Conservation (phyloP, 2,797 vertebrate genomes). For the Pangasius larnaudii region DNA sequence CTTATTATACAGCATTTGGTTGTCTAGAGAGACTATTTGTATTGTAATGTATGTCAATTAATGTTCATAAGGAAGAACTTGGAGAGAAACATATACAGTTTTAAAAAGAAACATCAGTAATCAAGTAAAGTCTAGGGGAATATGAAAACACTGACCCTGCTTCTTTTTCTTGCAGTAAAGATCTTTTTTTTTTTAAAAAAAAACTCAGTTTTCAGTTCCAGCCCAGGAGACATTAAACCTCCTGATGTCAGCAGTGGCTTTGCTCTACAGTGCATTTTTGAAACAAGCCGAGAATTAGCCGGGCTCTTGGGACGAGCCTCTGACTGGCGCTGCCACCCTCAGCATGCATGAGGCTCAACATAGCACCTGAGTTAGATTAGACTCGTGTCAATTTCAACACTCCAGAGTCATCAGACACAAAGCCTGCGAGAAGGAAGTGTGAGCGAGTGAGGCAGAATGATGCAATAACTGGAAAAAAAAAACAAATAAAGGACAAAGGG, state of each 20-base stretch:
- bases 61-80: background rate
- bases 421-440: constrained; percentile 50
- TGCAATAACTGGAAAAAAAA: constrained; percentile 39
- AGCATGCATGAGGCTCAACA: constrained; percentile 56
- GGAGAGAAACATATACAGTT: background rate
- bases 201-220: background rate
- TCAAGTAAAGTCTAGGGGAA: constrained; percentile 7
- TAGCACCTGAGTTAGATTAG: constrained; percentile 67
- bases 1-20: background rate
- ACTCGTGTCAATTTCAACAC: constrained; percentile 68
- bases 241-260: constrained; percentile 25
- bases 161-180: constrained; percentile 15
- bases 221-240: background rate
- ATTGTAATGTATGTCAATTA: background rate
- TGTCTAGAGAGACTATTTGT: background rate
- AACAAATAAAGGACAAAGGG: background rate
- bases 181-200: background rate
- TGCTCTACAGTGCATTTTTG: constrained; percentile 27
- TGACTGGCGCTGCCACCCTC: constrained; percentile 57
- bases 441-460: constrained; percentile 56
- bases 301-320: constrained; percentile 45
- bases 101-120: background rate
- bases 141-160: constrained; percentile 10
- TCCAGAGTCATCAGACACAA: constrained; percentile 64
- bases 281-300: constrained; percentile 43